A percentile compares a stretch with the other conserved stretches of the same genome.
These are phyloP conservation scores for Gerosis bhagava DNA, from an alignment of 2,888 invertebrate species.

Conservation along the genomic window DNA sequence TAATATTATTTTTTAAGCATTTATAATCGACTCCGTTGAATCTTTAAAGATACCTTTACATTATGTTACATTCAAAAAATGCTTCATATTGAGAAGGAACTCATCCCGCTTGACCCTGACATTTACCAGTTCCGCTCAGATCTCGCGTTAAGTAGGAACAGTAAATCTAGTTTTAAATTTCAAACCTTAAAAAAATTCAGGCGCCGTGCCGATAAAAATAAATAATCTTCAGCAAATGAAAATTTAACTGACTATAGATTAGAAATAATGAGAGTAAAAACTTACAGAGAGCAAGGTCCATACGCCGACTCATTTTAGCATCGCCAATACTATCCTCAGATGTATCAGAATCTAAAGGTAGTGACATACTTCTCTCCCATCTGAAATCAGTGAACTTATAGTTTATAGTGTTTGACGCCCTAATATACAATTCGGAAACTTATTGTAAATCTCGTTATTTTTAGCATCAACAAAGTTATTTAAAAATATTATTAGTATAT, in stretches of 20 bases:
- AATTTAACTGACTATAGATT: slow-evolving; percentile 62
- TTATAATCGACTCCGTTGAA: too few species aligned
- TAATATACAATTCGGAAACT: too few species aligned
- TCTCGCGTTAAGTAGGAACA: slow-evolving; percentile 15
- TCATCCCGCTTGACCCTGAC: slow-evolving; percentile 48
- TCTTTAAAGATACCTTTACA: too few species aligned
- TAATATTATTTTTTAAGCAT: too few species aligned
- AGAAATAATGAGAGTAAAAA: slow-evolving; percentile 34
- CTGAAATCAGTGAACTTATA: too few species aligned
- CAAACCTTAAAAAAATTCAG: slow-evolving; percentile 56
- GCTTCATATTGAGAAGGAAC: slow-evolving; percentile 43
- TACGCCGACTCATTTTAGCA: slow-evolving; percentile 84
- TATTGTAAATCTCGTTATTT: too few species aligned
- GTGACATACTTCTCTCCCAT: slow-evolving; percentile 87
- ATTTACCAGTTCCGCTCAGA: slow-evolving; percentile 32
- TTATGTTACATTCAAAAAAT: too few species aligned
- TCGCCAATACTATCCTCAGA: slow-evolving; percentile 73
- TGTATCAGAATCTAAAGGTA: slow-evolving; percentile 81
- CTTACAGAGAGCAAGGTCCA: slow-evolving; percentile 95
- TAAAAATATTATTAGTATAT: too few species aligned
- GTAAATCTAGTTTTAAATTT: slow-evolving; percentile 35
- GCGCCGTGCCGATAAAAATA: slow-evolving; percentile 75
- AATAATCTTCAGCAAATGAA: slow-evolving; percentile 59
- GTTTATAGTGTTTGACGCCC: too few species aligned
- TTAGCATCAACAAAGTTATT: too few species aligned